Evolutionary conservation across 2,797 vertebrate genomes (phyloP).

Genomic region (Pseudomugil gertrudae): DNA sequence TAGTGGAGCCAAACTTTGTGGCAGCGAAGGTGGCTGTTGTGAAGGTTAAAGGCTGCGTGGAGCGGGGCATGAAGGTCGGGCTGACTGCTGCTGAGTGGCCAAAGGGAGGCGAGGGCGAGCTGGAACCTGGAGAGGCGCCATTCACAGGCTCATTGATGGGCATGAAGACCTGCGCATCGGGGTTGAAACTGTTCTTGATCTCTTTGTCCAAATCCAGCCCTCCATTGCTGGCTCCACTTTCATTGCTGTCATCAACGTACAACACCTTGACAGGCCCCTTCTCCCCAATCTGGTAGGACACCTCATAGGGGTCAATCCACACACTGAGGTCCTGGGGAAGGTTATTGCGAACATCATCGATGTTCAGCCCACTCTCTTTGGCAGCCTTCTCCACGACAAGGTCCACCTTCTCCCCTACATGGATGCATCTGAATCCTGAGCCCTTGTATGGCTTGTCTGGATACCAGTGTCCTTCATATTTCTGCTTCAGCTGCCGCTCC

Average conservation of each 20-base stretch:
- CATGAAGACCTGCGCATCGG: constrained; percentile 98
- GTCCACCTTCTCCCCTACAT: constrained; percentile 97
- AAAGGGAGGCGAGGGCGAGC: constrained; percentile 95
- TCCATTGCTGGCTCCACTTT: constrained; percentile 73
- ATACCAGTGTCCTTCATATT: constrained; percentile 99
- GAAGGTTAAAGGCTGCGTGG: constrained; percentile 97
- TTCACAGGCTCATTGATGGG: constrained; percentile 91
- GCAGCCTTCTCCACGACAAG: constrained; percentile 96
- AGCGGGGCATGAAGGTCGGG: constrained; percentile 95
- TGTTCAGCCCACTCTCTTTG: constrained; percentile 97
- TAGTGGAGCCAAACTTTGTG: constrained; percentile 99
- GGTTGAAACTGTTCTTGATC: constrained; percentile 99
- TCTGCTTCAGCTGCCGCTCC: constrained; percentile 95
- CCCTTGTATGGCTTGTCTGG: constrained; percentile 98
- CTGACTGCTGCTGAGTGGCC: constrained; percentile 95
- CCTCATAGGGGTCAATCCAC: constrained; percentile 98
- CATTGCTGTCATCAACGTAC: constrained; percentile 93
- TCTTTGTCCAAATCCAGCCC: constrained; percentile 95
- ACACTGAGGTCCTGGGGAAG: constrained; percentile 98
- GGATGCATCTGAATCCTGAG: constrained; percentile 97
- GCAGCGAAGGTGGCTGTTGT: constrained; percentile 97
- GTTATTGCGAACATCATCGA: constrained; percentile 95
- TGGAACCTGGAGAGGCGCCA: constrained; percentile 89
- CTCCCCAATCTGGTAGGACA: constrained; percentile 98
- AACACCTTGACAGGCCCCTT: constrained; percentile 97